Evolutionary conservation across 2,888 invertebrate species (phyloP), one percentile per base, ranked within the genome.

Genomic region (Netelia virgata): DNA sequence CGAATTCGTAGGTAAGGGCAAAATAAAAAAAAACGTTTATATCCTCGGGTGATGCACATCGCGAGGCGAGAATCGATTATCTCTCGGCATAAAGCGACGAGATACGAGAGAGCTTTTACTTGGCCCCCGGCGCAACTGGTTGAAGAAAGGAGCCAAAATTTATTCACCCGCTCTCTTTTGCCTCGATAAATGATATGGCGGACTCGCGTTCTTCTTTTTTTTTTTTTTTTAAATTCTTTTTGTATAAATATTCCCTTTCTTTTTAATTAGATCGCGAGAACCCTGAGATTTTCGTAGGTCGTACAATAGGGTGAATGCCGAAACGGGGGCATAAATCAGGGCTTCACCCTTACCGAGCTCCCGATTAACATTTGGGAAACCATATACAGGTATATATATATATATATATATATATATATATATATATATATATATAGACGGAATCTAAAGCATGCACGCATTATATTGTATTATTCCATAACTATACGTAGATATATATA

Each of bases 331-430:
- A 87, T 87, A 87, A 87, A 87, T 87, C 87, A 87, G 82, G 76
- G 84, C 64, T 69, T 74, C 77, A 75, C 86, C 79, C 84, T 82
- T 78, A 64, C 36, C 72, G 80, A 80, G 80, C 41, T 66, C 63
- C 66, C 80, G 86, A 87, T 87, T 87, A 87, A 86, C 86, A 87
- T 87, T 86, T 68, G 77, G 80, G 82, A 82, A 81, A 86, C 73
- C 78, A 70, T 78, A 79, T 74, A 59, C 50, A 77, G 36, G 55
- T 59, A 76, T 70, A 57, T 50, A 66, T 78, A 61, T 50, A 36
- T 36, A 61, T 47, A 75, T 75, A 18, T 66, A 75, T 66, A 18
- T 66, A 75, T 75, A 55, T 57, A 57, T 50, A 66, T 78, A 61
- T 50, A 36, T 36, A 61, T 47, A 75, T 64, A 18, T 66, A 75